Evolutionary conservation across 2,113 vertebrate genomes (phyloP), one percentile per base, ranked within the genome.

Genomic region (Corvus hawaiiensis): DNA sequence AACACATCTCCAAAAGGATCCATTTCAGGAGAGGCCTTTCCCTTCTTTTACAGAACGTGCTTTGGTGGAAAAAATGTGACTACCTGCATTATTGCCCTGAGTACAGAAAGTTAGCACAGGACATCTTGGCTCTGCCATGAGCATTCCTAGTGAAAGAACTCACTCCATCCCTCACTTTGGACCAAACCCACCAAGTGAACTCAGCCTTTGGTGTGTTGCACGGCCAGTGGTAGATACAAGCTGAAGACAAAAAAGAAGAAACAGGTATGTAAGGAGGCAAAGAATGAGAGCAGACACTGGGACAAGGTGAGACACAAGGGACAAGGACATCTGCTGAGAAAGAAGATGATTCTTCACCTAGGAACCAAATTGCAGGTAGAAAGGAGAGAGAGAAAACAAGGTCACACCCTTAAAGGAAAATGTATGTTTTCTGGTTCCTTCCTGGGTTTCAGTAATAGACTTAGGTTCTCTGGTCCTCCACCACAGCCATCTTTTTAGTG

Each of bases 401-500:
- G 78, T 61, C n/a, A 66, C n/a, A 58, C 39, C 39, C n/a, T 71
- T 76, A 35, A 43, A 85, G 54, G 63, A 79, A 88, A 81, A 93
- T 28, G 3, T 32, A 8, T 66, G 8, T 55, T 82, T 94, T 74
- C 85, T 78, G 46, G 24, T 93, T 88, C 49, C 62, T 90, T 89
- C 49, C 75, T 26, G 66, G 7, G 28, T 37, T 97, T 77, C 39
- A 89, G 63, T 49, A 92, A 88, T 71, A 95, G 61, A 72, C 39
- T 77, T 89, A 17, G 54, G 14, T 43, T 52, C 48, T 83, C 52
- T 85, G 62, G 74, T 74, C 44, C 79, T 74, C 82, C 79, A 64
- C 55, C 74, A 91, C 58, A 94, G 84, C 79, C 84, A 88, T 97
- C 74, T 89, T 80, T 79, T 91, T 74, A 89, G 82, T 69, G 51